Conservation (phyloP, 1,140 invertebrate species). For the Panagrolaimus sp. region DNA sequence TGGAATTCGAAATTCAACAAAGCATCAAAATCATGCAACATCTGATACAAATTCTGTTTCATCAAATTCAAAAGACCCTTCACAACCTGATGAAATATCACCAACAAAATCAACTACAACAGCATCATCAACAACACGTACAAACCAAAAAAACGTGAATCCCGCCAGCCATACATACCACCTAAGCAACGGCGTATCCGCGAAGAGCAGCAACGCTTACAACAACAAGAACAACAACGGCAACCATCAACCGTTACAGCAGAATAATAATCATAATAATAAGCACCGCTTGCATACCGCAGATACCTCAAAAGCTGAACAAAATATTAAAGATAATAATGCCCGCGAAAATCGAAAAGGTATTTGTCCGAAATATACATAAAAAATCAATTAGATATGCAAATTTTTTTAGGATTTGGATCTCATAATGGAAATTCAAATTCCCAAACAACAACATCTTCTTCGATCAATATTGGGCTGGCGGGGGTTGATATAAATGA, state of each 20-base stretch:
- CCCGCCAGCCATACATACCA: constrained; percentile 53
- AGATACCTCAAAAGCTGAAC: background rate
- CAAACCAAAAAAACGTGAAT: constrained; percentile 58
- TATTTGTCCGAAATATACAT: constrained; percentile 2
- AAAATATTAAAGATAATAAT: constrained; percentile 28
- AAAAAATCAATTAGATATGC: too few relatives aligned
- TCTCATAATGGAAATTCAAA: too few relatives aligned
- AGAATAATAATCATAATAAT: constrained; percentile 20
- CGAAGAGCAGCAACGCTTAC: constrained; percentile 52
- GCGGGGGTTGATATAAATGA: constrained; percentile 53
- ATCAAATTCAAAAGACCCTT: background rate
- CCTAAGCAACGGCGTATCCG: constrained; percentile 51
- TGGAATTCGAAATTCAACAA: background rate
- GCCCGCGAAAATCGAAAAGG: constrained; percentile 46
- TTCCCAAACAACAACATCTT: too few relatives aligned
- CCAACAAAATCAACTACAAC: background rate
- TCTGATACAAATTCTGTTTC: constrained; percentile 15
- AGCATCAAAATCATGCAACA: background rate
- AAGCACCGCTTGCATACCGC: background rate
- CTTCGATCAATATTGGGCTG: constrained; percentile 45
- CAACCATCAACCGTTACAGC: constrained; percentile 27
- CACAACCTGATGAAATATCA: background rate
- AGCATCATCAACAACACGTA: constrained; percentile 5
- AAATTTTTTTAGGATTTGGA: background rate
- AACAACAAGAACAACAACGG: constrained; percentile 56